Evolutionary conservation across 2,888 invertebrate species (phyloP), one percentile per base, ranked within the genome.

Genomic region (Spatulosminthurus flaviceps): DNA sequence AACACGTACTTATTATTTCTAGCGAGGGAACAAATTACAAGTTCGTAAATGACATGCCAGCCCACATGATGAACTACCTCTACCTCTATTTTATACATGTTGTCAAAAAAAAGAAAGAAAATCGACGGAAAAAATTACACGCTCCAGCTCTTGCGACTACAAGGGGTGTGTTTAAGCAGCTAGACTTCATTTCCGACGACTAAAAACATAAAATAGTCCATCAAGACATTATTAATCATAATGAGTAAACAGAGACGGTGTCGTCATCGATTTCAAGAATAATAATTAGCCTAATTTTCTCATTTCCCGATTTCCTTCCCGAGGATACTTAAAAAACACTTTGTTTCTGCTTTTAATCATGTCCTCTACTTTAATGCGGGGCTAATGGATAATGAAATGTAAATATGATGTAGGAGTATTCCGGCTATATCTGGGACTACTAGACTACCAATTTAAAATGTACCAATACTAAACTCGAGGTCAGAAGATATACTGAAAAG

Each of bases 41-140:
- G 70, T 21, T 21, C 41, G 70, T 70, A 70, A 67, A 70, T 70
- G 70, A 41, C 70, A 70, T 41, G 70, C 22, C 64, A 64, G 64
- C 64, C 64, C 64, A 64, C 22, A 64, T 64, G 64, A 64, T 64
- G 64, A 22, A 64, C 64, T 64, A 26, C 64, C 64, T 64, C 64
- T 16, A 2, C 24, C 64, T 64, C 16, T 64, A 64, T 64, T 26
- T 26, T 64, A n/a, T 51, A 51, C 16, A 51, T n/a, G 1, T 51
- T 51, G 51, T 51, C n/a, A 51, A 13, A 51, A 51, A n/a, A 19
- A 19, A n/a, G 7, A 7, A 41, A 13, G 5, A n/a, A 51, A 51
- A 19, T 19, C 51, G 16, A 2, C n/a, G 2, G 51, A 51, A 51
- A 51, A 51, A 51, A 51, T 51, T 51, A 51, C 51, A 51, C n/a